Conservation (phyloP, 2,888 invertebrate genomes). For the Eupithecia centaureata region DNA sequence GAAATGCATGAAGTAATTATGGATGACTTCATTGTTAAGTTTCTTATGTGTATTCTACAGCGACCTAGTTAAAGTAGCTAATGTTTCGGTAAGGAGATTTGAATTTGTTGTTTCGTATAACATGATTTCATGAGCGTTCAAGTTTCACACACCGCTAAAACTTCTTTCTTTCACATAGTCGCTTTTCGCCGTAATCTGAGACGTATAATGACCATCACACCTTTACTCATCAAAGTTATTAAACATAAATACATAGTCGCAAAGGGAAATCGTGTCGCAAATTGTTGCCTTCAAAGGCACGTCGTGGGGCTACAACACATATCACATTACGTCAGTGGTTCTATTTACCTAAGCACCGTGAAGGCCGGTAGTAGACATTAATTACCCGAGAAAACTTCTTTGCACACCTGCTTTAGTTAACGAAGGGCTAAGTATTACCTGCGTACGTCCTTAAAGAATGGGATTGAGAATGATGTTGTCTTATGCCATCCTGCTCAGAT, state of each 20-base stretch:
- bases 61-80: not conserved
- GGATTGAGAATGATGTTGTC: no score
- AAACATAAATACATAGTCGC: not conserved
- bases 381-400: slow-evolving; percentile 46
- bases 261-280: slow-evolving; percentile 9
- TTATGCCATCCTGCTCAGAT: no score
- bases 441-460: slow-evolving; percentile 12
- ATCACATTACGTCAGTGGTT: slow-evolving; percentile 55
- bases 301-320: slow-evolving; percentile 17
- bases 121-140: not conserved
- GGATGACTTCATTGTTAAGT: not conserved
- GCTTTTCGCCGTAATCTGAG: not conserved
- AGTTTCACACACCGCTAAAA: not conserved
- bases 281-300: slow-evolving; percentile 21
- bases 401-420: slow-evolving; percentile 25
- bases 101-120: not conserved
- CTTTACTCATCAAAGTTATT: not conserved
- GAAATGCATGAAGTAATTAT: slow-evolving; percentile 14
- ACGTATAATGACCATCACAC: not conserved
- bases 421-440: slow-evolving; percentile 19
- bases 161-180: not conserved
- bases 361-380: slow-evolving; percentile 57
- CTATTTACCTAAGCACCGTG: slow-evolving; percentile 58
- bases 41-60: not conserved
- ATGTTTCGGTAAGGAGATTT: not conserved